Conservation (phyloP, 2,797 vertebrate species). For the Phoeniculus purpureus region DNA sequence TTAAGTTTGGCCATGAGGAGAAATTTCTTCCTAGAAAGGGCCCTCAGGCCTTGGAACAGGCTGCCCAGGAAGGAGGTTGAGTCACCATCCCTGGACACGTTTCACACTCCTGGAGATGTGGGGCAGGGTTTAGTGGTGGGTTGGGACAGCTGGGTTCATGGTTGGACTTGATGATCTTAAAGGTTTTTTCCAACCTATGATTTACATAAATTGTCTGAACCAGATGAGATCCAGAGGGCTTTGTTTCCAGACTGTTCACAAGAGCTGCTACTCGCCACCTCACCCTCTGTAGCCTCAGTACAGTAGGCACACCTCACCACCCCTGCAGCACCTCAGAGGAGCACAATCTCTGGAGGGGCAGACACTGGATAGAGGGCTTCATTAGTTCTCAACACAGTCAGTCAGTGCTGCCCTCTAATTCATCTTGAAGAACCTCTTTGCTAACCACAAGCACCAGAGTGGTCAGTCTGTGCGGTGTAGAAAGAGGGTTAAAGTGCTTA, state of each 20-base stretch:
- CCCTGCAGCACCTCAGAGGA: rapidly evolving
- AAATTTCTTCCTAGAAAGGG: too few species aligned
- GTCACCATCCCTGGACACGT: too few species aligned
- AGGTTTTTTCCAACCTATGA: too few species aligned
- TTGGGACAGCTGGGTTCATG: too few species aligned
- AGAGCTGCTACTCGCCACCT: not conserved
- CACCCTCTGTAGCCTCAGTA: not conserved
- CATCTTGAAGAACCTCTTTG: not conserved
- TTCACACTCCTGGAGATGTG: too few species aligned
- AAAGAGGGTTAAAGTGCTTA: not conserved
- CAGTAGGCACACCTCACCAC: not conserved
- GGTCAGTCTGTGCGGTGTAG: not conserved
- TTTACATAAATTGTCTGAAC: not conserved
- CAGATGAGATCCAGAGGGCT: not conserved
- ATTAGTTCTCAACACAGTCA: rapidly evolving
- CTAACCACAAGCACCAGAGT: not conserved
- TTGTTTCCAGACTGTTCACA: not conserved
- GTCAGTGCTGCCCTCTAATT: not conserved
- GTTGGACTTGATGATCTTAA: too few species aligned
- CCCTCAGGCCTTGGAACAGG: too few species aligned
- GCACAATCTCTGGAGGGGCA: not conserved
- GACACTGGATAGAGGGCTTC: not conserved
- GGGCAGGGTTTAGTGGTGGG: too few species aligned
- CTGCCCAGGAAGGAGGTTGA: too few species aligned
- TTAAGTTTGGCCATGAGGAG: too few species aligned